A percentile compares a stretch with the other conserved stretches of the same genome.
Conservation (phyloP, 1,140 invertebrate species). For the Drosophila dunni region DNA sequence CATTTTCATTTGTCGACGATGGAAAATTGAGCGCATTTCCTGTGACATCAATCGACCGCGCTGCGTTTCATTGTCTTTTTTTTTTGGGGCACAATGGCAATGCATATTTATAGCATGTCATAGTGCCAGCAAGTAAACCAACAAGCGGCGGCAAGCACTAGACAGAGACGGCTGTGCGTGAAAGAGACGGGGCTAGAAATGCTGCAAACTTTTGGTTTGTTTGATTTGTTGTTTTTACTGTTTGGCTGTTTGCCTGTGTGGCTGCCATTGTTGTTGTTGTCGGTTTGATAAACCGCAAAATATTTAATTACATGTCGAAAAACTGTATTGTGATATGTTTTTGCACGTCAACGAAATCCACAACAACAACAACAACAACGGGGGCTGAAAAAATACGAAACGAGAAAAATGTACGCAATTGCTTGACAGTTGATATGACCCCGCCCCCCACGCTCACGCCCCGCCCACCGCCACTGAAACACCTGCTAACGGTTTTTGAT, state of each 20-base stretch:
- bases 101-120: conserved; percentile 38
- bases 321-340: conserved; percentile 26
- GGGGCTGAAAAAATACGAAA: too few relatives aligned
- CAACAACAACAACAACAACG: background rate
- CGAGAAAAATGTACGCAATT: background rate
- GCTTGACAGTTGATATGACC: background rate
- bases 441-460: background rate
- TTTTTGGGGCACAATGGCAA: conserved; percentile 33
- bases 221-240: conserved; percentile 26
- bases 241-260: conserved; percentile 6
- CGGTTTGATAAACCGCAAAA: conserved; percentile 36
- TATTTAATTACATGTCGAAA: conserved; percentile 53
- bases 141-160: background rate
- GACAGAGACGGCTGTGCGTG: background rate
- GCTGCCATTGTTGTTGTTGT: conserved; percentile 10
- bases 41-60: conserved; percentile 40
- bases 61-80: conserved; percentile 40
- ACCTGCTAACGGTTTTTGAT: conserved; percentile 26
- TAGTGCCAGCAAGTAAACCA: background rate
- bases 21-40: conserved; percentile 44
- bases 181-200: background rate
- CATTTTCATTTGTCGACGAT: conserved; percentile 26
- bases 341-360: conserved; percentile 32
- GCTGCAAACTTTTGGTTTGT: conserved; percentile 3
- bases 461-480: background rate